Evolutionary conservation across 2,888 invertebrate genomes (phyloP).

Genomic region (Zootermopsis nevadensis): DNA sequence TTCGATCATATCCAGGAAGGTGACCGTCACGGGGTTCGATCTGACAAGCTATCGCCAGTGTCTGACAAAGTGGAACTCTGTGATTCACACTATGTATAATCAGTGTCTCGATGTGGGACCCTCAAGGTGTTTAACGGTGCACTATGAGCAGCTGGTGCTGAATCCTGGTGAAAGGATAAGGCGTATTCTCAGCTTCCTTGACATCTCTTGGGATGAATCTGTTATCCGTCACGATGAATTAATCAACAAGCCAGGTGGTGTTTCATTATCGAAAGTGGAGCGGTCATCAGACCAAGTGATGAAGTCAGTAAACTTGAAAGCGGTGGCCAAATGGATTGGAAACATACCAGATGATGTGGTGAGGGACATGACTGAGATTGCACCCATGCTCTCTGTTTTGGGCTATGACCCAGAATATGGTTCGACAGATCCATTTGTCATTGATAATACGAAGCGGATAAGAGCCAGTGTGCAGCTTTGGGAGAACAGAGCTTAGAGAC

Average conservation of each 20-base stretch:
- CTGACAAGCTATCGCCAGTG: slow-evolving; percentile 93
- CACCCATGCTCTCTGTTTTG: slow-evolving; percentile 89
- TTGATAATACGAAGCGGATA: slow-evolving; percentile 70
- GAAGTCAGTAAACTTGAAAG: slow-evolving; percentile 97
- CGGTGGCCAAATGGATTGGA: slow-evolving; percentile 92
- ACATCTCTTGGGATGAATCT: slow-evolving; percentile 93
- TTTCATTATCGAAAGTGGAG: slow-evolving; percentile 95
- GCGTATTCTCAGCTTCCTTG: slow-evolving; percentile 87
- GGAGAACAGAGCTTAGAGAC: slow-evolving; percentile 55
- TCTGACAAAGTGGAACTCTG: slow-evolving; percentile 96
- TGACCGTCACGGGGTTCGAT: slow-evolving; percentile 93
- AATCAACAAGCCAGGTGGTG: slow-evolving; percentile 95
- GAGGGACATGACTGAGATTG: slow-evolving; percentile 90
- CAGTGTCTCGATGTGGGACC: slow-evolving; percentile 88
- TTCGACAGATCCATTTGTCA: slow-evolving; percentile 80
- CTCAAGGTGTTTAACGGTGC: slow-evolving; percentile 86
- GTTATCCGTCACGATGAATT: slow-evolving; percentile 98
- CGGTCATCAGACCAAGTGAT: slow-evolving; percentile 98
- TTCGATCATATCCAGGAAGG: slow-evolving; percentile 96
- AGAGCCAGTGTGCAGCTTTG: slow-evolving; percentile 54
- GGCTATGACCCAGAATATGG: slow-evolving; percentile 98
- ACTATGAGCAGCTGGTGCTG: slow-evolving; percentile 97
- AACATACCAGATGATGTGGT: slow-evolving; percentile 91
- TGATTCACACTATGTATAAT: slow-evolving; percentile 92
- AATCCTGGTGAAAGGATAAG: slow-evolving; percentile 92